Evolutionary conservation across 1,140 invertebrate genomes (phyloP).

Genomic region (Aporrectodea caliginosa): DNA sequence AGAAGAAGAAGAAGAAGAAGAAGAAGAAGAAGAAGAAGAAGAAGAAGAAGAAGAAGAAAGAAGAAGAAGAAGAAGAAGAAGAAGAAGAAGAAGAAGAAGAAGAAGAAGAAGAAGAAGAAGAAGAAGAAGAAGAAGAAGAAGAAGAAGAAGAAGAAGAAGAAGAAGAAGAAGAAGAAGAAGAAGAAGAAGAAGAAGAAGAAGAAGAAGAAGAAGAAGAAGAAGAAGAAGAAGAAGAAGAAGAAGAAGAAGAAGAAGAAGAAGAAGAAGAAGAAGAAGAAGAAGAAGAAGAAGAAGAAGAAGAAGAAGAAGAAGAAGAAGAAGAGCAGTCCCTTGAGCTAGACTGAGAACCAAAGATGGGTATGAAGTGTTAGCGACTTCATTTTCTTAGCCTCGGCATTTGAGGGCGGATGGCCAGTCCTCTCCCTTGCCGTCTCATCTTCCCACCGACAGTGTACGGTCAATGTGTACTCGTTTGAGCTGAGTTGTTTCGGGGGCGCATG

Average conservation of each 20-base stretch:
- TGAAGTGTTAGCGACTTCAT: no score
- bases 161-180: no score
- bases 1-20: constrained; percentile 24
- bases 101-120: constrained; percentile 16
- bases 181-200: constrained; percentile 7
- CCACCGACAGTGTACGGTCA: no score
- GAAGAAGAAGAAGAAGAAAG: constrained; percentile 16
- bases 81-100: constrained; percentile 15
- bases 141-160: background rate
- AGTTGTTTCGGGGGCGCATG: no score
- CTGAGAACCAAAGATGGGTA: background rate
- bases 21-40: constrained; percentile 18
- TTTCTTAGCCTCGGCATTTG: no score
- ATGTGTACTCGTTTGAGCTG: no score
- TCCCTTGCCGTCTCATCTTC: no score
- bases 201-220: constrained; percentile 9
- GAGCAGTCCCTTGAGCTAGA: no score
- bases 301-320: no score
- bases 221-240: constrained; percentile 10
- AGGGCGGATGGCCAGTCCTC: no score
- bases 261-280: constrained; percentile 6
- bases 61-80: constrained; percentile 18
- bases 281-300: constrained; percentile 5
- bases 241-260: constrained; percentile 11
- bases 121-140: background rate